Conservation (phyloP, 2,888 invertebrate species). For the Scaeva pyrastri region DNA sequence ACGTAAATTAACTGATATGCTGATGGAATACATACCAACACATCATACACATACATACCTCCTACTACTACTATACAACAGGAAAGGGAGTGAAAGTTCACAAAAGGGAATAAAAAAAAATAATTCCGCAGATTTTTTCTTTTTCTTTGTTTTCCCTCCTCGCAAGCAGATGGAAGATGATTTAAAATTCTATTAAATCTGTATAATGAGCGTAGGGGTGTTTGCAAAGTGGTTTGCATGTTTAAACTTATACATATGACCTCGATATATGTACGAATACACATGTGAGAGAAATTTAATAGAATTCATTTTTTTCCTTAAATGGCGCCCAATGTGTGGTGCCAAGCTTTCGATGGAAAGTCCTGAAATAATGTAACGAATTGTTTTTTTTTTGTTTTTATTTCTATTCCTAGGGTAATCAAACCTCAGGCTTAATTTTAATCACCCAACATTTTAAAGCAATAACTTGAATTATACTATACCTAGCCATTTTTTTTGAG, state of each 20-base stretch:
- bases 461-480: no score
- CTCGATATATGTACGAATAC: background rate
- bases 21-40: background rate
- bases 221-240: slow-evolving; percentile 26
- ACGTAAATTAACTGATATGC: slow-evolving; percentile 70
- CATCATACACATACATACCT: background rate
- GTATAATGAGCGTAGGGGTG: slow-evolving; percentile 45
- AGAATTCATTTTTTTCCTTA: background rate
- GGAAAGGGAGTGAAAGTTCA: slow-evolving; percentile 21
- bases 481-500: no score
- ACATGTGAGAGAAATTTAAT: slow-evolving; percentile 23
- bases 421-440: no score
- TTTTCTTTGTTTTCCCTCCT: background rate
- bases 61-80: no score
- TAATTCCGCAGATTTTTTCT: background rate
- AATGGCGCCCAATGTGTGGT: slow-evolving; percentile 24
- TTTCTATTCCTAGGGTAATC: no score
- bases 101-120: background rate
- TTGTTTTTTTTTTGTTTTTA: no score
- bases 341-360: background rate
- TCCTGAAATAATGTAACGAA: no score
- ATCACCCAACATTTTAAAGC: no score
- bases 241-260: slow-evolving; percentile 26
- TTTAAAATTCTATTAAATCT: slow-evolving; percentile 64
- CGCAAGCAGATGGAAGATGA: slow-evolving; percentile 38